phyloP scores from a whole-genome alignment of 1,140 invertebrate genomes.

The Ips nitidus region DNA sequence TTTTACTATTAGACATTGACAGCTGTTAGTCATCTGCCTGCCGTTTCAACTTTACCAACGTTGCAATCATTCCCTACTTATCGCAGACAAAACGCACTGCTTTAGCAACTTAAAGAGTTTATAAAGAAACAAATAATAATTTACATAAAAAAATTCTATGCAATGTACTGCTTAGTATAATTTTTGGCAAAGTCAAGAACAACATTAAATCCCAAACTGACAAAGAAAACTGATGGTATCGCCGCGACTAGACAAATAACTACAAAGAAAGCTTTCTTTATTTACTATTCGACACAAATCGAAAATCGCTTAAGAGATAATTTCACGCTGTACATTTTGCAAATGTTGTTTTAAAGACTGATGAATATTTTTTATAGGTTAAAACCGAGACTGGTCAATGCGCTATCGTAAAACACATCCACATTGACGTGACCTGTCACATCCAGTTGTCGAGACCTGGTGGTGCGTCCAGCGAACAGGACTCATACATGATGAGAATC shows the following conservation, averaged over 20 bases:
- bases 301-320: background rate
- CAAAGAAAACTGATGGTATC: too few species aligned
- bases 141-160: too few species aligned
- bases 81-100: too few species aligned
- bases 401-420: constrained; percentile 63
- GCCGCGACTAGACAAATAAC: too few species aligned
- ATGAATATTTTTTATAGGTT: constrained; percentile 28
- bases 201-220: too few species aligned
- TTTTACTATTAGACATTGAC: background rate
- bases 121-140: too few species aligned
- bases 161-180: too few species aligned
- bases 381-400: constrained; percentile 49
- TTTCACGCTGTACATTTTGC: background rate
- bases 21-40: too few species aligned
- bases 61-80: background rate
- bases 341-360: constrained; percentile 1
- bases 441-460: constrained; percentile 60
- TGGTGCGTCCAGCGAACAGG: constrained; percentile 57
- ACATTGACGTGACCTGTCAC: constrained; percentile 67
- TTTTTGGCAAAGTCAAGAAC: too few species aligned
- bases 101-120: too few species aligned
- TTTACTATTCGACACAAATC: background rate
- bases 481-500: constrained; percentile 64
- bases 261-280: background rate
- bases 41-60: background rate